Conservation (phyloP, 1,140 invertebrate genomes). For the Stegodyphus dumicola region DNA sequence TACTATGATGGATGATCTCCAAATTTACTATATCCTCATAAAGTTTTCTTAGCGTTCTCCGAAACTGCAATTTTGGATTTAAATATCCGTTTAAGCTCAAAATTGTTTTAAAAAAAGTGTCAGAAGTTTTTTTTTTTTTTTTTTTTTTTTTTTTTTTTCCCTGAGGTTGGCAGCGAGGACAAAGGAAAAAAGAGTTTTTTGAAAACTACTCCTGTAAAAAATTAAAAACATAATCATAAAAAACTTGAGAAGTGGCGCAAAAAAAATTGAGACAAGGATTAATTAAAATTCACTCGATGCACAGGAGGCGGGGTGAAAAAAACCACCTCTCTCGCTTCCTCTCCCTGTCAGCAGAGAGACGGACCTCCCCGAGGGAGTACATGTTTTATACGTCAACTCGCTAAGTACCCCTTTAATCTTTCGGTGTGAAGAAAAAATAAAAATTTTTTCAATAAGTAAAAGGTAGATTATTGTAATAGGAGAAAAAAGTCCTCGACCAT, state of each 20-base stretch:
- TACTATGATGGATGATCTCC: background rate
- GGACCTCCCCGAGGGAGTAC: constrained; percentile 18
- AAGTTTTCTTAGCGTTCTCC: background rate
- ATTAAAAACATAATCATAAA: background rate
- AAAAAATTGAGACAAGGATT: constrained; percentile 33
- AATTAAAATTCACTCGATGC: constrained; percentile 43
- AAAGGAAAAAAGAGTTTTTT: background rate
- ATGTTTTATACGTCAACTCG: constrained; percentile 46
- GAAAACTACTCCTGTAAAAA: background rate
- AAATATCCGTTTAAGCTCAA: no score
- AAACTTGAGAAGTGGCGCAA: background rate
- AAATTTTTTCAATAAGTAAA: constrained; percentile 6
- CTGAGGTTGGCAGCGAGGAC: no score
- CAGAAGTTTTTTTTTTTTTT: no score
- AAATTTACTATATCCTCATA: background rate
- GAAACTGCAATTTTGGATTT: no score
- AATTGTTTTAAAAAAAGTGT: no score
- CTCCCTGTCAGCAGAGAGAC: background rate
- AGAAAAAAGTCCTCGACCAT: constrained; percentile 1
- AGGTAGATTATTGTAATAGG: no score
- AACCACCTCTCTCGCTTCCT: no score
- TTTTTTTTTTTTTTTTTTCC: no score
- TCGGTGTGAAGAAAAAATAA: constrained; percentile 7
- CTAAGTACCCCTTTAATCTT: constrained; percentile 48
- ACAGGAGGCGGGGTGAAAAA: background rate